These are phyloP conservation scores for Brachirus orientalis DNA, from an alignment of 2,113 vertebrate genomes.

Conservation along the genomic window DNA sequence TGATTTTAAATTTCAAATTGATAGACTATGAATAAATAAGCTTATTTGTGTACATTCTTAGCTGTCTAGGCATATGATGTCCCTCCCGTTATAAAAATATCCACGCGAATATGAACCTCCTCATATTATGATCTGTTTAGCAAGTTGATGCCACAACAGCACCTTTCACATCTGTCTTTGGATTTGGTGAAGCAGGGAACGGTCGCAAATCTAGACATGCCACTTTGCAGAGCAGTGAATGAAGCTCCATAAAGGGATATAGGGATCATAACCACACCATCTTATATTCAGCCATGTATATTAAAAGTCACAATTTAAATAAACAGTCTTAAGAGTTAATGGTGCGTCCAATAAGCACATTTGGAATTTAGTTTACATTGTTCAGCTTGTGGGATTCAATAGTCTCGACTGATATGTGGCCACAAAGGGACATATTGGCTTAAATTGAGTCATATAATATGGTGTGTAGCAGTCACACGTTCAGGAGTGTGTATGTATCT, in stretches of 20 bases:
- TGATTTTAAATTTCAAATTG: constrained; percentile 30
- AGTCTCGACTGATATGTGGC: neutral
- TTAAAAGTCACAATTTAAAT: constrained; percentile 10
- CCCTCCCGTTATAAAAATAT: constrained; percentile 64
- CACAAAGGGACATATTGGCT: constrained; percentile 4
- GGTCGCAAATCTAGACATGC: too few relatives aligned
- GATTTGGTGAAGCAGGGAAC: too few relatives aligned
- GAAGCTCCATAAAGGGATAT: too few relatives aligned
- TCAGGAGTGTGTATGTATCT: constrained; percentile 13
- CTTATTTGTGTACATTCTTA: constrained; percentile 77
- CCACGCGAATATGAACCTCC: constrained; percentile 36
- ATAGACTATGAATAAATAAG: constrained; percentile 43
- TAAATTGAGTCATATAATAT: constrained; percentile 14
- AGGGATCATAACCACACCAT: neutral
- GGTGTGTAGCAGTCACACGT: constrained; percentile 10
- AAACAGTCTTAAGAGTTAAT: constrained; percentile 8
- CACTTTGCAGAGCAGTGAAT: too few relatives aligned
- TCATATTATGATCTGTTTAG: too few relatives aligned
- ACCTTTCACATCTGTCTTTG: constrained; percentile 21
- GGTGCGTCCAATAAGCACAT: too few relatives aligned
- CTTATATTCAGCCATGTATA: too few relatives aligned
- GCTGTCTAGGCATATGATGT: constrained; percentile 70
- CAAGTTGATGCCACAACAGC: neutral
- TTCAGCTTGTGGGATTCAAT: constrained; percentile 1
- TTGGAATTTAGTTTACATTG: neutral